phyloP scores from a whole-genome alignment of 2,113 vertebrate genomes.

The Atlantisia rogersi region DNA sequence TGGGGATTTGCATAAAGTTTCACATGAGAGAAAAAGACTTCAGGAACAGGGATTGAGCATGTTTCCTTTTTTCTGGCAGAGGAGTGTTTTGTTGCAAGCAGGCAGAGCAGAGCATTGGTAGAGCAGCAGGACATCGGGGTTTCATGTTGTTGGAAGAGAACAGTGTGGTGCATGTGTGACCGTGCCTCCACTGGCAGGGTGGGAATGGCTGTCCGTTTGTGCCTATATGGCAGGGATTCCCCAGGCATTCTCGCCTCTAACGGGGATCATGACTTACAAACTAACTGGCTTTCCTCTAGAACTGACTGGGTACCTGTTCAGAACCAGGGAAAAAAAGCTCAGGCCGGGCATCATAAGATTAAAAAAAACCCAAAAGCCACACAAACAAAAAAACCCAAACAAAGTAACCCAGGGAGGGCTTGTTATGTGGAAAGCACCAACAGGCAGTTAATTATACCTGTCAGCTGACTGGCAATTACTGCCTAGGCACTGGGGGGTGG shows the following conservation, averaged over 20 bases:
- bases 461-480: not conserved
- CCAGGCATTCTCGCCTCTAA: not conserved
- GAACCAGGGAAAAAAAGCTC: not conserved
- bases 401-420: not conserved
- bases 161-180: rapidly evolving
- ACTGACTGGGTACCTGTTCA: not conserved
- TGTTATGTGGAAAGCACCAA: not conserved
- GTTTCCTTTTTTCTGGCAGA: not conserved
- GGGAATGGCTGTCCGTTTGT: rapidly evolving
- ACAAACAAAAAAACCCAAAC: not conserved
- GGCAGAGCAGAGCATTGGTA: not conserved
- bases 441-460: constrained; percentile 8
- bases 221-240: not conserved
- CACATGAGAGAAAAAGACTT: not conserved
- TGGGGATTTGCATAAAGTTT: not conserved
- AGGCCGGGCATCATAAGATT: not conserved
- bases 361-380: not conserved
- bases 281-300: not conserved
- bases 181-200: not conserved
- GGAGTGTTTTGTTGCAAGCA: not conserved
- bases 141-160: not conserved
- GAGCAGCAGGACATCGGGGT: rapidly evolving
- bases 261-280: not conserved
- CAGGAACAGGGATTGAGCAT: not conserved
- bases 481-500: not conserved